Percentiles rank a stretch among this genome's conserved stretches.
These are phyloP conservation scores for Tychaedon coryphoeus DNA, from an alignment of 2,113 vertebrate species.

Conservation along the genomic window DNA sequence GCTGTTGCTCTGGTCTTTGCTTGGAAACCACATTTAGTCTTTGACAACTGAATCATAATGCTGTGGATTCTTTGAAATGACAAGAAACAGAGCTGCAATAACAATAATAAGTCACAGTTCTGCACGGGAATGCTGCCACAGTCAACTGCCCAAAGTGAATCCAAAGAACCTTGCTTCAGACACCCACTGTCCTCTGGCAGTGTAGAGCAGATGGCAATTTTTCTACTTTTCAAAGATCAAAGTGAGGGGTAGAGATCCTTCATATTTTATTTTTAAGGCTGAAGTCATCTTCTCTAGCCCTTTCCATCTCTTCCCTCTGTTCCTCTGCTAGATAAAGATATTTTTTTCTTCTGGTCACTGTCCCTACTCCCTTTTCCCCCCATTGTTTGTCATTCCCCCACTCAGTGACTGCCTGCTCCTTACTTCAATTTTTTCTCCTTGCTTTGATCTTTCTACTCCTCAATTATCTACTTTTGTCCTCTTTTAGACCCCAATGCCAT, in stretches of 20 bases:
- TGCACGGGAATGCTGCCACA: not conserved
- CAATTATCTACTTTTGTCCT: not conserved
- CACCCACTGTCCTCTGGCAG: not conserved
- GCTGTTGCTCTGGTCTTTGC: not conserved
- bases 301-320: not conserved
- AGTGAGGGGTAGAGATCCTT: not conserved
- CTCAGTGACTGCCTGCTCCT: not conserved
- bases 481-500: not conserved
- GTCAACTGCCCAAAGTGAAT: not conserved
- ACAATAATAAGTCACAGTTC: not conserved
- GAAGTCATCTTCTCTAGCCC: not conserved
- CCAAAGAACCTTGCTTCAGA: not conserved
- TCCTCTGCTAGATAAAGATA: not conserved
- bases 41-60: not conserved
- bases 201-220: not conserved
- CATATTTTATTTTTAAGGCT: not conserved
- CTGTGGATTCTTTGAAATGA: not conserved
- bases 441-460: not conserved
- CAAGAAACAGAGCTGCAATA: not conserved
- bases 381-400: not conserved
- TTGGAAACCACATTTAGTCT: not conserved
- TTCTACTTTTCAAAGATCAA: not conserved
- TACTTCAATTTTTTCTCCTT: not conserved
- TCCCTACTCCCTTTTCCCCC: fast-evolving
- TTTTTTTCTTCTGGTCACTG: not conserved